These are phyloP conservation scores for Polypterus senegalus DNA, from an alignment of 2,113 vertebrate genomes.

Conservation along the genomic window DNA sequence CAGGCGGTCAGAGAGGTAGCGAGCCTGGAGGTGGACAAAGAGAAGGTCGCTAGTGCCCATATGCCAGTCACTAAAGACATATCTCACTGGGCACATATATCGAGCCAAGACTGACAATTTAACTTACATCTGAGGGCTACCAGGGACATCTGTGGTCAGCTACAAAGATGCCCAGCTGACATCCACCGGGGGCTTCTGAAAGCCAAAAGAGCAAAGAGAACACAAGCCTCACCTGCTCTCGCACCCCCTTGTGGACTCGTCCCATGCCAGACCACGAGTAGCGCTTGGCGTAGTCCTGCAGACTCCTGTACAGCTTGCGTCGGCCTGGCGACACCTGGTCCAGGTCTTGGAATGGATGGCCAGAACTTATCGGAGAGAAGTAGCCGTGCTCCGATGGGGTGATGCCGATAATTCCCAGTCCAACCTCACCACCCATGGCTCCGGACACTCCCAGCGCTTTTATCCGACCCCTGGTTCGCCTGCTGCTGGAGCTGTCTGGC, in stretches of 20 bases:
- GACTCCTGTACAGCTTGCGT: conserved; percentile 56
- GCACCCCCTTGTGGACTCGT: conserved; percentile 59
- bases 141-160: too few relatives aligned
- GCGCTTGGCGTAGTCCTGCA: conserved; percentile 71
- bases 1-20: conserved; percentile 10
- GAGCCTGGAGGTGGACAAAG: conserved; percentile 8
- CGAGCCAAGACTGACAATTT: too few relatives aligned
- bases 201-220: too few relatives aligned
- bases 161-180: too few relatives aligned
- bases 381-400: conserved; percentile 25
- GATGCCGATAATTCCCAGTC: conserved; percentile 35
- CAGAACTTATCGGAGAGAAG: conserved; percentile 49
- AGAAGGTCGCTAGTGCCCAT: not conserved
- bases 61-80: too few relatives aligned
- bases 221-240: conserved; percentile 42
- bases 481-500: conserved; percentile 20
- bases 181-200: too few relatives aligned
- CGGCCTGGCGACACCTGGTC: conserved; percentile 45
- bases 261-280: conserved; percentile 83
- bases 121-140: too few relatives aligned
- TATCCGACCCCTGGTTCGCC: conserved; percentile 34
- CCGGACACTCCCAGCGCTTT: too few relatives aligned
- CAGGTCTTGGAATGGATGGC: conserved; percentile 41
- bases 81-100: too few relatives aligned
- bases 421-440: conserved; percentile 42